These are phyloP conservation scores for Ophioninae sp. DNA, from an alignment of 2,888 invertebrate genomes.

Conservation along the genomic window DNA sequence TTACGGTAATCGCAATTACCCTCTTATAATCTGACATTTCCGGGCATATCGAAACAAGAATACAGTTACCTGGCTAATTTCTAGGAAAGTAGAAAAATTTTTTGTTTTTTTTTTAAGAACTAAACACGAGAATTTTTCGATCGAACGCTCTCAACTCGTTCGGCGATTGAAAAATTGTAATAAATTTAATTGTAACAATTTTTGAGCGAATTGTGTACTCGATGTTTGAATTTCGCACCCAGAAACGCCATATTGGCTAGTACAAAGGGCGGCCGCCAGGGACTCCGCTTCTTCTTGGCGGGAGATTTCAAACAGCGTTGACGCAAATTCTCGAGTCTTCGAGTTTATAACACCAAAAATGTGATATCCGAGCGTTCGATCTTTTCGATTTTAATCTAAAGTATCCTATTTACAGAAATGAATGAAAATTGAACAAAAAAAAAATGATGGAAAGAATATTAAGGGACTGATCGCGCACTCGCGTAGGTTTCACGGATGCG, in stretches of 20 bases:
- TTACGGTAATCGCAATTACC: slow-evolving; percentile 41
- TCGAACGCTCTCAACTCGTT: slow-evolving; percentile 12
- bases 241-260: background rate
- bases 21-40: slow-evolving; percentile 32
- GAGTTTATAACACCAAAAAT: background rate
- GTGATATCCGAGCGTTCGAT: background rate
- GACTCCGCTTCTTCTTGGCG: slow-evolving; percentile 1
- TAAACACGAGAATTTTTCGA: slow-evolving; percentile 43
- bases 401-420: slow-evolving; percentile 1
- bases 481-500: background rate
- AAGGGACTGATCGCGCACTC: slow-evolving; percentile 10
- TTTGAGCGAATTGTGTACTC: background rate
- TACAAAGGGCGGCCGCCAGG: slow-evolving; percentile 1
- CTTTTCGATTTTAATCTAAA: slow-evolving; percentile 5
- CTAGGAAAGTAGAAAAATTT: slow-evolving; percentile 19
- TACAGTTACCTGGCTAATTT: slow-evolving; percentile 37
- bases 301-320: background rate
- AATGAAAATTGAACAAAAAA: background rate
- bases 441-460: background rate
- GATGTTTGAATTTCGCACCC: slow-evolving; percentile 7
- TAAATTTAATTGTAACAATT: slow-evolving; percentile 1
- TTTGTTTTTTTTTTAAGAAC: background rate
- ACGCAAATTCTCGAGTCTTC: background rate
- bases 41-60: background rate
- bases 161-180: background rate